These are phyloP conservation scores for Pseudochirops cupreus DNA, from an alignment of 2,797 vertebrate genomes.

Conservation along the genomic window DNA sequence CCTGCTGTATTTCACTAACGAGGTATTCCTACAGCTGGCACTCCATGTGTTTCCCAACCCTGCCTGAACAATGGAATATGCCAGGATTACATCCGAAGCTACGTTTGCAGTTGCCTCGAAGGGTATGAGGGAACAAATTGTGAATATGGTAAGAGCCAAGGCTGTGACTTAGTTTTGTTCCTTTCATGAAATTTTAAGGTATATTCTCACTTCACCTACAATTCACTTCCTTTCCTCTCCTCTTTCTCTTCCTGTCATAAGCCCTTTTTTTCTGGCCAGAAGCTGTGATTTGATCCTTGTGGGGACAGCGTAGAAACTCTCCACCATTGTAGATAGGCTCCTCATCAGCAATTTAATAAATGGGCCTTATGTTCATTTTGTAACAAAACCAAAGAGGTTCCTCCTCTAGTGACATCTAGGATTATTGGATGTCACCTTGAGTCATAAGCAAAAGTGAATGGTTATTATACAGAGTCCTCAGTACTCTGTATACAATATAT, in stretches of 20 bases:
- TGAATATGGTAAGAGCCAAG: neutral
- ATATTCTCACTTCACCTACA: neutral
- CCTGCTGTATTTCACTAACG: neutral
- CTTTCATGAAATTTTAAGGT: neutral
- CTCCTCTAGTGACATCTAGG: neutral
- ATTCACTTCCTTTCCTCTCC: neutral
- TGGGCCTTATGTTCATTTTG: neutral
- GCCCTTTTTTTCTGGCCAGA: neutral
- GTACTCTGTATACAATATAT: neutral
- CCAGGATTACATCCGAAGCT: conserved; percentile 86
- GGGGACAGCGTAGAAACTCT: neutral
- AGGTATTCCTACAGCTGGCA: conserved; percentile 82
- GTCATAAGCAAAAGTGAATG: neutral
- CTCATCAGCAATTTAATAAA: neutral
- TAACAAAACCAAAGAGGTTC: neutral
- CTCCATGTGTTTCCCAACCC: conserved; percentile 89
- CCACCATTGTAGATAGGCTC: neutral
- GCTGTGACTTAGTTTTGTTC: neutral
- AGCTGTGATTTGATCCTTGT: neutral
- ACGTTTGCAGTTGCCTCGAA: conserved; percentile 87
- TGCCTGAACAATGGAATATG: conserved; percentile 91
- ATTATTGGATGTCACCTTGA: neutral
- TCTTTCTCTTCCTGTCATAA: neutral
- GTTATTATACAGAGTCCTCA: neutral
- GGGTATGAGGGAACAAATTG: conserved; percentile 84